Evolutionary conservation across 2,888 invertebrate species (phyloP), one percentile per base, ranked within the genome.

Genomic region (Drosophila neoperkinsi): DNA sequence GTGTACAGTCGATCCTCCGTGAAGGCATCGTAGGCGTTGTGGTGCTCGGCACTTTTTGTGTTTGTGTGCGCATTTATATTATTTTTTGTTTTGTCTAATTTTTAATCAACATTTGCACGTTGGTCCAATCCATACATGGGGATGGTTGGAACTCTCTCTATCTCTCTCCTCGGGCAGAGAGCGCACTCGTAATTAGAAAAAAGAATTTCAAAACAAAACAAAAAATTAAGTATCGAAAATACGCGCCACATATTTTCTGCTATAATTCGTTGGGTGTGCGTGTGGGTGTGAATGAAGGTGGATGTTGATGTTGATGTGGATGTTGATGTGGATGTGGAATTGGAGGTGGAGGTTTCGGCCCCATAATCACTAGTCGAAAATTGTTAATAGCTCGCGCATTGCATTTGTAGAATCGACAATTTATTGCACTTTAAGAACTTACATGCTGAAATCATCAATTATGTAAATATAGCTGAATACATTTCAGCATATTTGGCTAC

Each of bases 71-170:
- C 31, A 16, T 53, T 43, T 62, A 21, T 65, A 11, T 55, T 16
- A 67, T 83, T 79, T 86, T 81, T 78, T 90, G 77, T 90, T 90
- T 88, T 90, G 89, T 90, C 81, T 86, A 88, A 90, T 86, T 86
- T 90, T 88, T 90, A 86, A 86, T 87, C 90, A 87, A 90, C 90
- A 84, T 87, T 90, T 84, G 87, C 84, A 88, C 88, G 83, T 90
- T 90, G 81, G 84, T 83, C 91, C 90, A 92, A 93, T 92, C 92
- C 93, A 93, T 93, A 93, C 93, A 93, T 93, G 93, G 80, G 92
- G 91, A 91, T 90, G 91, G 90, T 88, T 91, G 87, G 90, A 91
- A 88, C 81, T 84, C 92, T 38, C 55, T 43, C 9, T 41, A 5
- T 21, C 79, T 83, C 84, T 81, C 90, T 83, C 85, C 16, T 16